Conservation (phyloP, 2,888 invertebrate genomes). For the Phortica magna region DNA sequence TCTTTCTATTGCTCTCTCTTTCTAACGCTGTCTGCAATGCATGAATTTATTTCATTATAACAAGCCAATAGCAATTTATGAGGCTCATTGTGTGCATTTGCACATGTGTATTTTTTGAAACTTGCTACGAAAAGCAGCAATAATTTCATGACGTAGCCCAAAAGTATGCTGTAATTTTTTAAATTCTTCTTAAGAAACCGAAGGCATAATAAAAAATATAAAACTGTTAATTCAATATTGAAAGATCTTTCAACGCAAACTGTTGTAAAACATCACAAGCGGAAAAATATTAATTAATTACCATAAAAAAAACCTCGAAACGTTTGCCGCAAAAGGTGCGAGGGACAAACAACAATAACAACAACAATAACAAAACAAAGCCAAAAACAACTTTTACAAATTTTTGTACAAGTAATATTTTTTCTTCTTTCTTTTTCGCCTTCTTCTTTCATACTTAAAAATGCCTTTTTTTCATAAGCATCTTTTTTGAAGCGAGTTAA, state of each 20-base stretch:
- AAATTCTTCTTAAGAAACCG: background rate
- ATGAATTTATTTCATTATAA: background rate
- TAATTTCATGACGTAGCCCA: background rate
- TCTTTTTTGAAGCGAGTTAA: background rate
- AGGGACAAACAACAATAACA: background rate
- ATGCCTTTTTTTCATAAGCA: too few relatives aligned
- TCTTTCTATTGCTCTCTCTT: too few relatives aligned
- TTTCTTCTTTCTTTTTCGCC: background rate
- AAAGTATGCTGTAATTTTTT: background rate
- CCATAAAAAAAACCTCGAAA: background rate
- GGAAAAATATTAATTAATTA: background rate
- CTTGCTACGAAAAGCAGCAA: background rate
- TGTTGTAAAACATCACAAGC: constrained; percentile 20
- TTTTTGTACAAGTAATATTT: background rate
- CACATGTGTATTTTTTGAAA: background rate
- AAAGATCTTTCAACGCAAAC: background rate
- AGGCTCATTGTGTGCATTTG: background rate
- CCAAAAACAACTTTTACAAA: background rate
- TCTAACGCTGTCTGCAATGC: too few relatives aligned
- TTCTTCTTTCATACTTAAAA: background rate
- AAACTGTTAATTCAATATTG: background rate
- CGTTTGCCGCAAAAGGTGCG: background rate
- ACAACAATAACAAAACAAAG: background rate
- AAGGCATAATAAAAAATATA: background rate
- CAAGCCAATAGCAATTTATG: background rate